Percentiles rank a stretch among this genome's conserved stretches.
These are phyloP conservation scores for Andrena dorsata DNA, from an alignment of 2,888 invertebrate species.

Conservation along the genomic window DNA sequence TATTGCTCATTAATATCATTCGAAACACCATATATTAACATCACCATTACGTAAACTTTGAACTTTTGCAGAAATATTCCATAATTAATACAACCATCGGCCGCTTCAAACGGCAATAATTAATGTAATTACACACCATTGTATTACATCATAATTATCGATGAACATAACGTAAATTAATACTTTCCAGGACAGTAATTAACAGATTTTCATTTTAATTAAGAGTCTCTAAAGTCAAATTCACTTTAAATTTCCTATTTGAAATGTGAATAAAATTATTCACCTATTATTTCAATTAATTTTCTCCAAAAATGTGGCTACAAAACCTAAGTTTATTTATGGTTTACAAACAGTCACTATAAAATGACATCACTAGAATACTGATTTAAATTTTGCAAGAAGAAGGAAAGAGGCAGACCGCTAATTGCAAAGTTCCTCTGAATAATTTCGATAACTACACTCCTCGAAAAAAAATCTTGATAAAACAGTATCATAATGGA, in stretches of 20 bases:
- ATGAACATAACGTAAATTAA: background rate
- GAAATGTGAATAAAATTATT: background rate
- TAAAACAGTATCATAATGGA: no score
- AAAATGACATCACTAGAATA: background rate
- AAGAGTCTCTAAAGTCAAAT: background rate
- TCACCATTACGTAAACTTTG: background rate
- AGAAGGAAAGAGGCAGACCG: background rate
- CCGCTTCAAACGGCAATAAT: background rate
- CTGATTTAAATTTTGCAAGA: background rate
- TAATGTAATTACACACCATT: background rate
- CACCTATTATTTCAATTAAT: background rate
- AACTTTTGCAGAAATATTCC: background rate
- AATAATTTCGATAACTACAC: no score
- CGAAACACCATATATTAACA: background rate
- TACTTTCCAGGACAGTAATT: background rate
- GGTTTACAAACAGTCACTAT: background rate
- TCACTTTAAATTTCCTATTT: no score
- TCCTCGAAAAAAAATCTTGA: no score
- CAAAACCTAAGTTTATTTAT: background rate
- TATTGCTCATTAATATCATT: no score
- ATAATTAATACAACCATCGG: conserved; percentile 13
- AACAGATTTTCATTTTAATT: background rate
- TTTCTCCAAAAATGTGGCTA: background rate
- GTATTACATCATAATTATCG: background rate
- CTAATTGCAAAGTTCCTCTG: no score